Evolutionary conservation across 1,140 invertebrate genomes (phyloP).

Genomic region (Trichonephila inaurata): DNA sequence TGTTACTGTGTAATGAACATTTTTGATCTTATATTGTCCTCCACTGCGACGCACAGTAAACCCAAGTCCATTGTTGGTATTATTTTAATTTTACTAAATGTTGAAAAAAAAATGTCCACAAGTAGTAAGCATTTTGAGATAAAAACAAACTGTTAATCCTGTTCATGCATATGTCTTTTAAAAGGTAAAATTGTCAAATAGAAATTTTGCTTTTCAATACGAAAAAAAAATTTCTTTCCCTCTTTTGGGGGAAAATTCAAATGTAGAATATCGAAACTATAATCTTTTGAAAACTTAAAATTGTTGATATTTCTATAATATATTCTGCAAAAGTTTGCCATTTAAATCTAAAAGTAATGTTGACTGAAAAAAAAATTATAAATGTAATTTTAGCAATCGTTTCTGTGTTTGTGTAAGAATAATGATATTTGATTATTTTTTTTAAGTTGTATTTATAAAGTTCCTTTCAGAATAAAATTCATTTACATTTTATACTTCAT

Average conservation of each 20-base stretch:
- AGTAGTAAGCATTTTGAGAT: neutral
- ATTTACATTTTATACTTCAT: neutral
- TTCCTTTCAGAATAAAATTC: conserved; percentile 38
- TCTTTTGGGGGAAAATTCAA: too few relatives aligned
- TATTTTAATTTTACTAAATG: conserved; percentile 53
- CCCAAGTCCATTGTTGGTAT: conserved; percentile 58
- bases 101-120: conserved; percentile 30
- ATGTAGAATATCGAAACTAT: too few relatives aligned
- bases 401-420: neutral
- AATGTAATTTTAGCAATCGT: too few relatives aligned
- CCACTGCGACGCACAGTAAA: conserved; percentile 51
- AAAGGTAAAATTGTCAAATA: neutral
- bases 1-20: conserved; percentile 38
- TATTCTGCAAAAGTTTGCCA: too few relatives aligned
- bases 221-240: neutral
- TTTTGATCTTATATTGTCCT: conserved; percentile 40
- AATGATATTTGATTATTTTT: neutral
- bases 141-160: neutral
- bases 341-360: too few relatives aligned
- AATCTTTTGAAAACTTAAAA: too few relatives aligned
- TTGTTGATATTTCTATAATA: too few relatives aligned
- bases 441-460: neutral
- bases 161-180: neutral
- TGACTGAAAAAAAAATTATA: too few relatives aligned
- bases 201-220: neutral